phyloP scores from a whole-genome alignment of 2,888 invertebrate genomes.

The Boloria euphrosyne region DNA sequence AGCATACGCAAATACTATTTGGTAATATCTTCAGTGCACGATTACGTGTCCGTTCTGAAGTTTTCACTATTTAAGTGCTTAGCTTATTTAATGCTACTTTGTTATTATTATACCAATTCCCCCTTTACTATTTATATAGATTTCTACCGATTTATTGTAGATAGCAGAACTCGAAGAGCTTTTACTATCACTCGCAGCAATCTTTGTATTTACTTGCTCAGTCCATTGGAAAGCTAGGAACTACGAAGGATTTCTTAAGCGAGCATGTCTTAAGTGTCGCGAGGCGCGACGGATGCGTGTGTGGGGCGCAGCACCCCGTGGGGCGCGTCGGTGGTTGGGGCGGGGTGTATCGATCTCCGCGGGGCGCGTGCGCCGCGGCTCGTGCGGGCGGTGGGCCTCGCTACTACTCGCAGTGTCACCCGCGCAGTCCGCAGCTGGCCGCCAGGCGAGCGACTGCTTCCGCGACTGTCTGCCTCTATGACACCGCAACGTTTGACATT shows the following conservation, averaged over 20 bases:
- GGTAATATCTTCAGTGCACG: no score
- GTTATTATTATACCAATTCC: no score
- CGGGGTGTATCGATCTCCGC: slow-evolving; percentile 78
- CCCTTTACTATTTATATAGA: no score
- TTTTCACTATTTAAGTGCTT: no score
- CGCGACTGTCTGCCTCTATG: slow-evolving; percentile 43
- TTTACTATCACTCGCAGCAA: slow-evolving; percentile 14
- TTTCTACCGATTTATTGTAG: no score
- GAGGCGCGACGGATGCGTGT: slow-evolving; percentile 52
- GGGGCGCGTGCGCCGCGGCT: slow-evolving; percentile 73
- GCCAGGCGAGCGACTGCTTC: slow-evolving; percentile 68
- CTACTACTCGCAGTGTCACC: slow-evolving; percentile 48
- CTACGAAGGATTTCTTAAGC: slow-evolving; percentile 51
- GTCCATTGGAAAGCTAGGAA: slow-evolving; percentile 37
- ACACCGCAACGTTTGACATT: slow-evolving; percentile 66
- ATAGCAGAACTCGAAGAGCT: slow-evolving; percentile 5
- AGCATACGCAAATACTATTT: no score
- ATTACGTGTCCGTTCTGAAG: no score
- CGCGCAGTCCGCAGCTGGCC: slow-evolving; percentile 79
- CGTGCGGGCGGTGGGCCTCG: slow-evolving; percentile 59
- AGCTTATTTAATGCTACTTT: no score
- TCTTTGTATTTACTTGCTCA: slow-evolving; percentile 30
- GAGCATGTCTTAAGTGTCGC: slow-evolving; percentile 50
- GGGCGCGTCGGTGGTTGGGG: slow-evolving; percentile 66
- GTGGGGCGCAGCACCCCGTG: slow-evolving; percentile 53